Evolutionary conservation across 2,888 invertebrate genomes (phyloP).

Genomic region (Deroplatys truncata): DNA sequence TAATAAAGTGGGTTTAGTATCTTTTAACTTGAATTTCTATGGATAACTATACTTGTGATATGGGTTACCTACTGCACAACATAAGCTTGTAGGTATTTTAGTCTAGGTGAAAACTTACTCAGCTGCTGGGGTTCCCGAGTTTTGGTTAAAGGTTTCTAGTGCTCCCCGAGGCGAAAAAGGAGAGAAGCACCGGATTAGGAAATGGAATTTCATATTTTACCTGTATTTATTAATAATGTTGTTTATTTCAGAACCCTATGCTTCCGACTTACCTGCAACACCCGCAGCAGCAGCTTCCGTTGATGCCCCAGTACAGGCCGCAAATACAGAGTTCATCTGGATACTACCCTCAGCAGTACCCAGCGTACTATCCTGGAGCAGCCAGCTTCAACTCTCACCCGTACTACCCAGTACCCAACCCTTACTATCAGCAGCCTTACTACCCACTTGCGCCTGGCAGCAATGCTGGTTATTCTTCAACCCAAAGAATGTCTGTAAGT

Average conservation of each 20-base stretch:
- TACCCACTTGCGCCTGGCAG: neutral
- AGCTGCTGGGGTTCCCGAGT: too few relatives aligned
- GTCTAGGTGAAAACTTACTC: too few relatives aligned
- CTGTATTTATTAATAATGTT: neutral
- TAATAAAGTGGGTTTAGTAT: too few relatives aligned
- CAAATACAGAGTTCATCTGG: neutral
- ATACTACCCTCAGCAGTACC: slow-evolving; percentile 10
- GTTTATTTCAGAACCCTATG: neutral
- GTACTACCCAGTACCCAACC: neutral
- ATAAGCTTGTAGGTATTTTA: too few relatives aligned
- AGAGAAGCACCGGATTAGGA: too few relatives aligned
- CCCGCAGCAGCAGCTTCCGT: neutral
- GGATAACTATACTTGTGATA: too few relatives aligned
- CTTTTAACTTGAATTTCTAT: too few relatives aligned
- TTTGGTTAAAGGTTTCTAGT: too few relatives aligned
- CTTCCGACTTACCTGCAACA: slow-evolving; percentile 4
- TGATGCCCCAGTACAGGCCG: neutral
- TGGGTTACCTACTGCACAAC: too few relatives aligned
- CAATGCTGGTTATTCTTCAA: neutral
- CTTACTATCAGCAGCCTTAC: slow-evolving; percentile 3
- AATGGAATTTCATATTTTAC: too few relatives aligned
- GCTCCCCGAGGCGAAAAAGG: too few relatives aligned
- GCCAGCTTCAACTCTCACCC: neutral
- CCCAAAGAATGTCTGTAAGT: slow-evolving; percentile 22
- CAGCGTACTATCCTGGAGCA: neutral